Percentiles rank a stretch among this genome's conserved stretches.
phyloP scores from a whole-genome alignment of 1,140 invertebrate species.

The Cydia fagiglandana region DNA sequence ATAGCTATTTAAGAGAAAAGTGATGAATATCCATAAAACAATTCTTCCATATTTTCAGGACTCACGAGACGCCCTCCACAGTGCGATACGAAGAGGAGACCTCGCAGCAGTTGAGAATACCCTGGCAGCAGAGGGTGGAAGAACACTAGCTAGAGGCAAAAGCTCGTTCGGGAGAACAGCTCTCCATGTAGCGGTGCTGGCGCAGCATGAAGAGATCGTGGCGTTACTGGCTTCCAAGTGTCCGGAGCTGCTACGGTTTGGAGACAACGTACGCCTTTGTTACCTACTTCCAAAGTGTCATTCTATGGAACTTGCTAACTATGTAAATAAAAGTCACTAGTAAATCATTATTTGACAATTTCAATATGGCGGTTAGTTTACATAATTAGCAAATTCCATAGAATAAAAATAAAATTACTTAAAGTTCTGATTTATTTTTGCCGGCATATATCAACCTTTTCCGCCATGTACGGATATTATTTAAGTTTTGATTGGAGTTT shows the following conservation, averaged over 20 bases:
- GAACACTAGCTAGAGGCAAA: conserved; percentile 86
- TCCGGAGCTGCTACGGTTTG: conserved; percentile 85
- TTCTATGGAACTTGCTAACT: no score
- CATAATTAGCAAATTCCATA: no score
- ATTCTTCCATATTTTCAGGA: conserved; percentile 76
- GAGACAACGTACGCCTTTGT: conserved; percentile 90
- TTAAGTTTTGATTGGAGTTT: background rate
- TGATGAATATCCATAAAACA: background rate
- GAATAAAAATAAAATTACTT: no score
- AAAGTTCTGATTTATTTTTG: no score
- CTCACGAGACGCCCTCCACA: conserved; percentile 87
- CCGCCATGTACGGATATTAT: no score
- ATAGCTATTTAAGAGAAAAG: no score
- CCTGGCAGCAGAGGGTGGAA: conserved; percentile 81
- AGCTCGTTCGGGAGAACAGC: conserved; percentile 84
- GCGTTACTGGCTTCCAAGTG: conserved; percentile 85
- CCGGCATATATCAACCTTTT: no score
- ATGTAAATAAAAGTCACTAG: no score
- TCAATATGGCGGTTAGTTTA: no score
- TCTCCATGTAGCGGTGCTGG: conserved; percentile 90
- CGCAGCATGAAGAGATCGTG: conserved; percentile 88
- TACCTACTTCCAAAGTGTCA: background rate
- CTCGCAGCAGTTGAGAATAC: conserved; percentile 81
- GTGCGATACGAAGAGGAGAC: conserved; percentile 85
- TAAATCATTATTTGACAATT: no score